phyloP scores from a whole-genome alignment of 2,888 invertebrate species.

The Smittia sp. region DNA sequence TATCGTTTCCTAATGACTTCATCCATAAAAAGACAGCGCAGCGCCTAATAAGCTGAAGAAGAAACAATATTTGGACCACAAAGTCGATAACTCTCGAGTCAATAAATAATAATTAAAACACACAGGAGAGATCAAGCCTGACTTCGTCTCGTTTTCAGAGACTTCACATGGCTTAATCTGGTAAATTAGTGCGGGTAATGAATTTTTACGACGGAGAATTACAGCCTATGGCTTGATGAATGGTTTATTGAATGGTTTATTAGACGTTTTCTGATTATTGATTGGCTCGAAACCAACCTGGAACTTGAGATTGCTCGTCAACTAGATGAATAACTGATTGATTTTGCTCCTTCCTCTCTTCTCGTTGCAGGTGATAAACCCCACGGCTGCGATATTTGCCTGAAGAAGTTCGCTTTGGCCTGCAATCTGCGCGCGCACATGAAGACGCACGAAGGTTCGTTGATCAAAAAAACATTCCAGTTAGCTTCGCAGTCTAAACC shows the following conservation, averaged over 20 bases:
- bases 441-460: constrained; percentile 57
- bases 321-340: background rate
- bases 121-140: no score
- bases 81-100: background rate
- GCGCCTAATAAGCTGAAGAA: background rate
- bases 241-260: background rate
- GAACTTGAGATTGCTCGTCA: background rate
- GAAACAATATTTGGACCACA: constrained; percentile 26
- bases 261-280: background rate
- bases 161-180: constrained; percentile 20
- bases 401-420: constrained; percentile 69
- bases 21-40: constrained; percentile 12
- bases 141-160: background rate
- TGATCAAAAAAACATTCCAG: background rate
- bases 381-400: constrained; percentile 67
- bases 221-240: constrained; percentile 21
- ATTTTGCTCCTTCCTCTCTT: background rate
- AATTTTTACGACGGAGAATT: constrained; percentile 17
- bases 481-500: background rate
- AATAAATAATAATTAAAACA: constrained; percentile 25
- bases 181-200: constrained; percentile 32
- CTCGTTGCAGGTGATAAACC: constrained; percentile 65
- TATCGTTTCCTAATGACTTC: constrained; percentile 19
- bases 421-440: constrained; percentile 71
- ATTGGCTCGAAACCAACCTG: background rate